phyloP scores from a whole-genome alignment of 2,113 vertebrate species.

The Rhizomys pruinosus region DNA sequence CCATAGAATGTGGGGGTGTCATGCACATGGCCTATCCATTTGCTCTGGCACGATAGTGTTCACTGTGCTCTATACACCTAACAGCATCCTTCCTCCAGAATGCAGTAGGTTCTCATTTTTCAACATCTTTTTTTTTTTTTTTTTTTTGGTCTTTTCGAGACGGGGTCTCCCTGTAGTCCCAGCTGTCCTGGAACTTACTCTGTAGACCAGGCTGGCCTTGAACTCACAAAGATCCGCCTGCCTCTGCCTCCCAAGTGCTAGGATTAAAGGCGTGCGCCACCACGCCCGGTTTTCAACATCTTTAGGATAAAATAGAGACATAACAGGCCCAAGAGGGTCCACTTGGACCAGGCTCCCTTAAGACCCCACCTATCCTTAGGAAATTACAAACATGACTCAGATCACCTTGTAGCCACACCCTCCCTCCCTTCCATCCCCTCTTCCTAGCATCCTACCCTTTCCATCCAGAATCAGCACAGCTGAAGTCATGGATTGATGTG shows the following conservation, averaged over 20 bases:
- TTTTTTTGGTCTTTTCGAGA: too few relatives aligned
- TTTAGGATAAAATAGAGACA: not conserved
- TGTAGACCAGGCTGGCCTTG: too few relatives aligned
- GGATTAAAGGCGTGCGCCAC: too few relatives aligned
- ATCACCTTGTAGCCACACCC: too few relatives aligned
- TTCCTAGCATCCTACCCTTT: not conserved
- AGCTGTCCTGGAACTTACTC: too few relatives aligned
- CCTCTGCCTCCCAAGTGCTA: too few relatives aligned
- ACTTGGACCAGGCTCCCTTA: not conserved
- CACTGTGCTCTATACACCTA: not conserved
- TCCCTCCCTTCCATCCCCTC: not conserved
- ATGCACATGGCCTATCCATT: not conserved
- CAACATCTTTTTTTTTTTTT: too few relatives aligned
- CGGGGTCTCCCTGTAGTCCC: too few relatives aligned
- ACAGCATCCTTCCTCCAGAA: not conserved
- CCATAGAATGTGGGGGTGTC: not conserved
- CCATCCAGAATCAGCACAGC: not conserved
- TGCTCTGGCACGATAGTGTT: not conserved
- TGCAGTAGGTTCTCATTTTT: not conserved
- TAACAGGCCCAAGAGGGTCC: not conserved
- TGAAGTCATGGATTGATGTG: not conserved
- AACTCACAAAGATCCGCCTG: too few relatives aligned
- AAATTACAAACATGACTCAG: not conserved
- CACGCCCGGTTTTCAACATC: too few relatives aligned
- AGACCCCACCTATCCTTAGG: fast-evolving